These are phyloP conservation scores for Cyphomyrmex costatus DNA, from an alignment of 1,140 invertebrate genomes.

Conservation along the genomic window DNA sequence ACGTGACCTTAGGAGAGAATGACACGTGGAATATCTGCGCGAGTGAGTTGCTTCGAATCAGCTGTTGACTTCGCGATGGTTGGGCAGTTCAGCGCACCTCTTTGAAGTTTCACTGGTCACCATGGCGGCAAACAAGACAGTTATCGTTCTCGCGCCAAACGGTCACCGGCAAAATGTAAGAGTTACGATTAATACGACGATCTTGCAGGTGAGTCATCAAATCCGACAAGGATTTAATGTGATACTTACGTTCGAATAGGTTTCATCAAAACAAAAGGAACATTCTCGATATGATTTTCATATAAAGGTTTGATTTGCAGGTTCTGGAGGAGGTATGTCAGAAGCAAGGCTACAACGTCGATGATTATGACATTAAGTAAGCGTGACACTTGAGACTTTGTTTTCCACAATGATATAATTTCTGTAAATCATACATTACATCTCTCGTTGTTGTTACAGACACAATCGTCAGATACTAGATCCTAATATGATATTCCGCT, in stretches of 20 bases:
- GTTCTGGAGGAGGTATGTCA: constrained; percentile 93
- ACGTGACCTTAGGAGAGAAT: not conserved
- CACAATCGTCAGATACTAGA: constrained; percentile 92
- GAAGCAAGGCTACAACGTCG: constrained; percentile 91
- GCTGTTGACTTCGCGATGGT: constrained; percentile 36
- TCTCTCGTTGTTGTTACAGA: constrained; percentile 79
- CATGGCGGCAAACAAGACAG: constrained; percentile 82
- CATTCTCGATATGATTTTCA: not conserved
- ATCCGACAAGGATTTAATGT: not conserved
- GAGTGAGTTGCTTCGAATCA: constrained; percentile 39
- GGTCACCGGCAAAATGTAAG: constrained; percentile 90
- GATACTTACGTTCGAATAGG: not conserved
- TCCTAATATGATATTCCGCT: constrained; percentile 90
- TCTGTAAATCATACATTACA: constrained; percentile 3
- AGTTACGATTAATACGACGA: constrained; percentile 90
- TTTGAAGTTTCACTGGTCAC: constrained; percentile 47
- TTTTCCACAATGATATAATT: constrained; percentile 15
- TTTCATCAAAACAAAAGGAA: not conserved
- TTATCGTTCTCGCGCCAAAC: constrained; percentile 90
- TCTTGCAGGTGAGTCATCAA: constrained; percentile 91
- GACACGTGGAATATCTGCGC: not conserved
- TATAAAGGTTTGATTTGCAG: constrained; percentile 83
- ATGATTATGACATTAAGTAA: constrained; percentile 92
- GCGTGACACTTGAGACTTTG: not conserved
- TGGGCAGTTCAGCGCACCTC: no score